These are phyloP conservation scores for Hypotaenidia philippensis DNA, from an alignment of 2,797 vertebrate genomes.

Conservation along the genomic window DNA sequence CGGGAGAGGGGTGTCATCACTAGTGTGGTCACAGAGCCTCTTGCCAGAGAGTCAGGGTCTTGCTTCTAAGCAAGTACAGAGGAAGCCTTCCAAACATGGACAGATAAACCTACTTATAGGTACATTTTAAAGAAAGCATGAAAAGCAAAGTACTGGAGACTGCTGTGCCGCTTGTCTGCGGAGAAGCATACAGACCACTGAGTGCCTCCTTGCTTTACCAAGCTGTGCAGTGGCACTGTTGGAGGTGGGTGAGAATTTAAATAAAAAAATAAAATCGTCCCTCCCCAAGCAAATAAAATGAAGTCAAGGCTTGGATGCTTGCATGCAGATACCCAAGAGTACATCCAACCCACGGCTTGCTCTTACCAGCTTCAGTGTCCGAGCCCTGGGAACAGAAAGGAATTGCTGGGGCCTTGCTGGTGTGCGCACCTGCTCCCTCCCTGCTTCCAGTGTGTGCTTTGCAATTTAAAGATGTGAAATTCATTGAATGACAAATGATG, in stretches of 20 bases:
- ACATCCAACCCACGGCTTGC: neutral
- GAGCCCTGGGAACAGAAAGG: neutral
- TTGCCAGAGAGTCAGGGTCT: neutral
- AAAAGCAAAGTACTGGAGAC: neutral
- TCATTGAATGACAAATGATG: slow-evolving; percentile 20
- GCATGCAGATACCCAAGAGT: neutral
- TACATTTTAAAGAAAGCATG: neutral
- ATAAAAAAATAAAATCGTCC: neutral
- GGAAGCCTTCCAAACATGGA: neutral
- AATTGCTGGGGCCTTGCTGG: neutral
- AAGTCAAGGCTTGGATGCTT: neutral
- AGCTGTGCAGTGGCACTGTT: neutral
- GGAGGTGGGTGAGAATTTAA: neutral
- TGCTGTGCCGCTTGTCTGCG: neutral
- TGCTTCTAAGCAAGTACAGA: neutral
- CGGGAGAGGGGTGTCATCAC: neutral
- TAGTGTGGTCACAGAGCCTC: neutral
- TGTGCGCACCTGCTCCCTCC: neutral
- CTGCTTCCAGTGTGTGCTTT: neutral
- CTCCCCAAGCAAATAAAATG: too few relatives aligned
- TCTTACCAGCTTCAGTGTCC: neutral
- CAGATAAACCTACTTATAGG: neutral
- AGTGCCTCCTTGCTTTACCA: neutral
- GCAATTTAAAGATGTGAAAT: slow-evolving; percentile 63
- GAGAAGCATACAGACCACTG: neutral